Evolutionary conservation across 2,888 invertebrate species (phyloP).

Genomic region (Caenorhabditis uteleia): DNA sequence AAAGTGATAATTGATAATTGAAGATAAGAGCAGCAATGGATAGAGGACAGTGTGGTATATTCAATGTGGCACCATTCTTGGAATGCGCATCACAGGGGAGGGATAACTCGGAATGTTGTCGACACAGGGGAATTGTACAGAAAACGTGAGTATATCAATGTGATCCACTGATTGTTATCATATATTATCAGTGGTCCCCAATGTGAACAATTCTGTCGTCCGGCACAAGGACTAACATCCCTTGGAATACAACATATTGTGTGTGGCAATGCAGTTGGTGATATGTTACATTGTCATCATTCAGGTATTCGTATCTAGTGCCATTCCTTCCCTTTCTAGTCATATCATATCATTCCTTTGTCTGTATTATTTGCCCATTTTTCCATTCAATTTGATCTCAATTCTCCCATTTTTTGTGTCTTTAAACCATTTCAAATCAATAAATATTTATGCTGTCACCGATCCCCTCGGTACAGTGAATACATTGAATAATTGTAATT

Average conservation of each 20-base stretch:
- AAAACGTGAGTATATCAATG: conserved; percentile 61
- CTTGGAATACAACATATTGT: conserved; percentile 65
- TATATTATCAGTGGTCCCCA: conserved; percentile 61
- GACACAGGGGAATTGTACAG: conserved; percentile 49
- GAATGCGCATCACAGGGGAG: conserved; percentile 64
- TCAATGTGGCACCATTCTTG: conserved; percentile 65
- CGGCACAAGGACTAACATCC: conserved; percentile 49
- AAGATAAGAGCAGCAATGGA: conserved; percentile 64
- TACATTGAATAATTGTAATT: too few relatives aligned
- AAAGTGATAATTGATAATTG: neutral
- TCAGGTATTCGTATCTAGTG: conserved; percentile 51
- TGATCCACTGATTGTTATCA: neutral
- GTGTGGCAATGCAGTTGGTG: conserved; percentile 61
- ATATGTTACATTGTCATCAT: conserved; percentile 65
- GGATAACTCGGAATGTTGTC: conserved; percentile 64
- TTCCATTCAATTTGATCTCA: too few relatives aligned
- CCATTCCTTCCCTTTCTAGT: too few relatives aligned
- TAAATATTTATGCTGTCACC: too few relatives aligned
- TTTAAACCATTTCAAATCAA: too few relatives aligned
- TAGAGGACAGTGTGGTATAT: conserved; percentile 61
- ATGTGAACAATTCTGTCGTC: conserved; percentile 65
- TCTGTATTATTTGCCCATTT: too few relatives aligned
- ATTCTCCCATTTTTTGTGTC: too few relatives aligned
- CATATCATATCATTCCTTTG: too few relatives aligned
- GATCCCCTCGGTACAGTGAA: too few relatives aligned